A percentile compares a stretch with the other conserved stretches of the same genome.
Evolutionary conservation across 2,888 invertebrate genomes (phyloP).

Genomic region (Pseudococcus jackbeardsleyi): DNA sequence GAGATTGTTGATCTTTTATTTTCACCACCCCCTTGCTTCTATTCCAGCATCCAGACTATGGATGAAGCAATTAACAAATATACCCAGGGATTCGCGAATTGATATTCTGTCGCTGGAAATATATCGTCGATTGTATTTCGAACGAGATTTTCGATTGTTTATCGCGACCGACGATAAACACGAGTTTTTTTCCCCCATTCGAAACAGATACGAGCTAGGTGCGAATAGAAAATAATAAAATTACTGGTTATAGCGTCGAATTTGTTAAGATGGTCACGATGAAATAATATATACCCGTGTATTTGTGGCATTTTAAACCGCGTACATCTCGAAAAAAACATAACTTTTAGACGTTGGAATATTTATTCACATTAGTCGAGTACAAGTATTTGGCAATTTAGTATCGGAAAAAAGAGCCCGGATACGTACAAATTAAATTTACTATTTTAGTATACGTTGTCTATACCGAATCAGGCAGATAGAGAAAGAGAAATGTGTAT

Average conservation of each 20-base stretch:
- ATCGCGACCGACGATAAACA: not conserved
- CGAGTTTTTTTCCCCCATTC: not conserved
- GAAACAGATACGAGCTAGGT: not conserved
- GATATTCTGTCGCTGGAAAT: not conserved
- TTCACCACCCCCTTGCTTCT: too few relatives aligned
- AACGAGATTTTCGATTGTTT: constrained; percentile 13
- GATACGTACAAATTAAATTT: constrained; percentile 54
- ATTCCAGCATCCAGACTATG: too few relatives aligned
- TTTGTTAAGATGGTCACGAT: constrained; percentile 35
- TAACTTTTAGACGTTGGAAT: constrained; percentile 46
- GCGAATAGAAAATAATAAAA: constrained; percentile 26
- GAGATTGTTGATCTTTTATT: too few relatives aligned
- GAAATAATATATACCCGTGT: constrained; percentile 25
- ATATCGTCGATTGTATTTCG: not conserved
- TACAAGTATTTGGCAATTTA: constrained; percentile 56
- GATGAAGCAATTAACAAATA: not conserved
- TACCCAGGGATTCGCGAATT: not conserved
- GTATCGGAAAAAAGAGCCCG: constrained; percentile 34
- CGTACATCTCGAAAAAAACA: constrained; percentile 34
- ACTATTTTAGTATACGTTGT: constrained; percentile 41
- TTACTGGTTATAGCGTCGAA: not conserved
- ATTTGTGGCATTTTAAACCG: constrained; percentile 50
- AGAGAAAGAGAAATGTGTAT: not conserved
- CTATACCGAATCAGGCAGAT: not conserved
- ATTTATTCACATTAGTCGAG: constrained; percentile 51